These are phyloP conservation scores for Acipenser oxyrinchus DNA, from an alignment of 2,797 vertebrate genomes.

Conservation along the genomic window DNA sequence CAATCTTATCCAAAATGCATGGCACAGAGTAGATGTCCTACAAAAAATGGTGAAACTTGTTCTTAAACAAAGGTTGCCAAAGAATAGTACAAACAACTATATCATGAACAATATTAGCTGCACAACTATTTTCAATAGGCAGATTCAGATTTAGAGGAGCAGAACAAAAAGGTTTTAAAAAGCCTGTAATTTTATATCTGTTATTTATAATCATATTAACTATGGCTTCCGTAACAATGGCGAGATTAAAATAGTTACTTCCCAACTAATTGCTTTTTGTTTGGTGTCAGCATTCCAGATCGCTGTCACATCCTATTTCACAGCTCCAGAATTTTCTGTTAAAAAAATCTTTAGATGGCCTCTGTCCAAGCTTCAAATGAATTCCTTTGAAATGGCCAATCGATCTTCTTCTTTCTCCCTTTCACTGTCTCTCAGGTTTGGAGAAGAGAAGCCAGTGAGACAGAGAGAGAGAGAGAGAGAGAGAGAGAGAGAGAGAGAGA, in stretches of 20 bases:
- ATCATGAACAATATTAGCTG: too few species aligned
- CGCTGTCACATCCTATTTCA: slow-evolving; percentile 58
- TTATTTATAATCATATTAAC: not conserved
- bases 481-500: too few species aligned
- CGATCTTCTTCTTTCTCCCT: slow-evolving; percentile 27
- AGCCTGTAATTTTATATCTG: slow-evolving; percentile 7
- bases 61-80: too few species aligned
- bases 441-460: slow-evolving; percentile 18
- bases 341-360: slow-evolving; percentile 63
- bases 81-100: too few species aligned
- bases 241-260: slow-evolving; percentile 65
- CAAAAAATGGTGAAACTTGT: too few species aligned
- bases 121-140: not conserved
- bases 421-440: slow-evolving; percentile 27
- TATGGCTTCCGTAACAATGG: slow-evolving; percentile 15
- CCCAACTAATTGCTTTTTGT: slow-evolving; percentile 66
- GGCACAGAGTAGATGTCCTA: too few species aligned
- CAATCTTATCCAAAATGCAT: too few species aligned
- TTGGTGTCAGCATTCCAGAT: slow-evolving; percentile 48
- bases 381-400: slow-evolving; percentile 59
- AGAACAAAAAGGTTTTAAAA: slow-evolving; percentile 2
- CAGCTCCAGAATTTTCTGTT: slow-evolving; percentile 43
- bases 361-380: slow-evolving; percentile 67
- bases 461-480: too few species aligned
- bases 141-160: not conserved